Percentiles rank a stretch among this genome's conserved stretches.
Conservation (phyloP, 2,113 vertebrate species). For the Pterocles orientalis region DNA sequence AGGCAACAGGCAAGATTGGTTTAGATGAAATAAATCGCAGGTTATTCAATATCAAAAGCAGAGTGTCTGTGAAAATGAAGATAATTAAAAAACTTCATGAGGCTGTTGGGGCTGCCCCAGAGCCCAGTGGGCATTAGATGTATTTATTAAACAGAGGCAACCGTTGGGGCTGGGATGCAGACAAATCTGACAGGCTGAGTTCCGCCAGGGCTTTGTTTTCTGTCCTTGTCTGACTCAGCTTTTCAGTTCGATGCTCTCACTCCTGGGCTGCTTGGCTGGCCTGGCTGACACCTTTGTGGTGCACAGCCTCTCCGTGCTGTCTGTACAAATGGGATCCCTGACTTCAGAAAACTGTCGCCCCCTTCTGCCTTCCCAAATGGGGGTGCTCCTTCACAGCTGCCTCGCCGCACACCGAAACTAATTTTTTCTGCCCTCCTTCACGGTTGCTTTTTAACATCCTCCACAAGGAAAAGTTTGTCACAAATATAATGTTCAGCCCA, state of each 20-base stretch:
- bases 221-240: slow-evolving; percentile 32
- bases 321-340: background rate
- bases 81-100: background rate
- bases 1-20: background rate
- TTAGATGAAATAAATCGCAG: background rate
- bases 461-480: background rate
- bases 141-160: slow-evolving; percentile 15
- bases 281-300: background rate
- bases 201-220: slow-evolving; percentile 32
- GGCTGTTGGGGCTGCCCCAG: background rate
- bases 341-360: background rate
- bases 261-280: background rate
- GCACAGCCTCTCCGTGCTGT: background rate
- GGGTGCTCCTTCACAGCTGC: background rate
- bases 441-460: background rate
- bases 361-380: background rate
- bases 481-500: background rate
- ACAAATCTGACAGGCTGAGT: slow-evolving; percentile 4
- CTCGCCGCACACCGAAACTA: rapidly evolving
- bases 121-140: background rate
- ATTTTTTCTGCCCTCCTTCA: background rate
- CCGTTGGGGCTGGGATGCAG: background rate
- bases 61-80: slow-evolving; percentile 2
- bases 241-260: background rate
- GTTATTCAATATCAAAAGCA: slow-evolving; percentile 12